A percentile compares a stretch with the other conserved stretches of the same genome.
phyloP scores from a whole-genome alignment of 2,888 invertebrate genomes.

The Odontomyia ornata region DNA sequence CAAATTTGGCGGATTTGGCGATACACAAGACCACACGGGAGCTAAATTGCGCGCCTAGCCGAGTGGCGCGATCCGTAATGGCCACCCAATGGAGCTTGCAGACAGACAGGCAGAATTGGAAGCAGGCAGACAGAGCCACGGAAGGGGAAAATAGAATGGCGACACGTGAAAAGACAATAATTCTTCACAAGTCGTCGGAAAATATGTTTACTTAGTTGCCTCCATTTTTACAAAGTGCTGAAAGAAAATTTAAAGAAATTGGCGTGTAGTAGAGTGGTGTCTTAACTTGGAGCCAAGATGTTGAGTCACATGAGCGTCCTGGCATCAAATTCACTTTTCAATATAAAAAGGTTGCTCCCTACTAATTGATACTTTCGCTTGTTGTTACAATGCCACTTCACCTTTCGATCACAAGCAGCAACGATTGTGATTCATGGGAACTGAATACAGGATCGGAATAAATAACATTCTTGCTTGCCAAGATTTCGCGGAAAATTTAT shows the following conservation, averaged over 20 bases:
- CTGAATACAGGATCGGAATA: too few species aligned
- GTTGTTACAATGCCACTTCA: too few species aligned
- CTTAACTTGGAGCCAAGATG: too few species aligned
- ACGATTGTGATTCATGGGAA: too few species aligned
- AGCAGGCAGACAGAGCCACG: background rate
- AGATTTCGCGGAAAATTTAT: too few species aligned
- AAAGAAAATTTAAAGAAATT: slow-evolving; percentile 36
- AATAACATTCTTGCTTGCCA: too few species aligned
- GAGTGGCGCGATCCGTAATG: background rate
- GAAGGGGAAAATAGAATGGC: slow-evolving; percentile 18
- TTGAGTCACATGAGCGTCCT: too few species aligned
- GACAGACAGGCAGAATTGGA: background rate
- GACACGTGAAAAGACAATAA: slow-evolving; percentile 1
- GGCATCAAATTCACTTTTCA: too few species aligned
- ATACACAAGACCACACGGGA: slow-evolving; percentile 45
- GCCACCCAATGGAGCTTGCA: slow-evolving; percentile 22
- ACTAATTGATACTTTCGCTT: too few species aligned
- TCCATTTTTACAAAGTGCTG: slow-evolving; percentile 37
- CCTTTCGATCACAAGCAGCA: too few species aligned
- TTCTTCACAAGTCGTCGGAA: slow-evolving; percentile 31
- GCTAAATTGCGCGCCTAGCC: slow-evolving; percentile 26
- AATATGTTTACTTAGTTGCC: slow-evolving; percentile 10
- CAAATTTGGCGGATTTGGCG: slow-evolving; percentile 32
- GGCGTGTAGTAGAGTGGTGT: slow-evolving; percentile 6
- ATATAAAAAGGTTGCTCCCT: too few species aligned